These are phyloP conservation scores for Leucoraja ocellata DNA, from an alignment of 2,797 vertebrate species.

Conservation along the genomic window DNA sequence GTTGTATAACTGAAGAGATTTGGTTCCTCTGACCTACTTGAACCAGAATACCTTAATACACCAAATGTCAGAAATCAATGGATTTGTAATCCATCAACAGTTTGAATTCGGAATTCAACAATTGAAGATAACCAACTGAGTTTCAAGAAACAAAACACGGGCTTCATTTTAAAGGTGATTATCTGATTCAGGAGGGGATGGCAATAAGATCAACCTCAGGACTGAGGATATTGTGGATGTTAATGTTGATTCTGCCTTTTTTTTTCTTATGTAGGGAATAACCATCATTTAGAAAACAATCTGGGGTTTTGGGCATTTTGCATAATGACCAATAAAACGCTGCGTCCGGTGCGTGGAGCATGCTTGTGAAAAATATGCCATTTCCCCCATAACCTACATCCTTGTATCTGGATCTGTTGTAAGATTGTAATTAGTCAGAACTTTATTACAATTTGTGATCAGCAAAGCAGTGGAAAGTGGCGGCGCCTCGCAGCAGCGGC, in stretches of 20 bases:
- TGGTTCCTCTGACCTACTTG: neutral
- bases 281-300: neutral
- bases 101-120: neutral
- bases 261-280: neutral
- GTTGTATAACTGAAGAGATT: neutral
- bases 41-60: neutral
- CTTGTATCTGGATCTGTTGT: neutral
- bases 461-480: neutral
- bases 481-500: too few relatives aligned
- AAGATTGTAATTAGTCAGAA: neutral
- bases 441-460: neutral
- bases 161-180: neutral
- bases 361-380: neutral
- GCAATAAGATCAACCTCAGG: neutral
- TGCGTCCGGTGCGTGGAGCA: neutral
- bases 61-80: neutral
- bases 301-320: neutral
- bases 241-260: neutral
- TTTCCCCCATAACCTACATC: too few relatives aligned
- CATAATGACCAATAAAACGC: neutral
- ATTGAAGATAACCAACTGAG: neutral
- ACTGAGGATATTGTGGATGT: neutral
- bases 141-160: neutral
- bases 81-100: neutral
- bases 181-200: neutral